phyloP scores from a whole-genome alignment of 2,888 invertebrate genomes.

The Sinohyriopsis cumingii region DNA sequence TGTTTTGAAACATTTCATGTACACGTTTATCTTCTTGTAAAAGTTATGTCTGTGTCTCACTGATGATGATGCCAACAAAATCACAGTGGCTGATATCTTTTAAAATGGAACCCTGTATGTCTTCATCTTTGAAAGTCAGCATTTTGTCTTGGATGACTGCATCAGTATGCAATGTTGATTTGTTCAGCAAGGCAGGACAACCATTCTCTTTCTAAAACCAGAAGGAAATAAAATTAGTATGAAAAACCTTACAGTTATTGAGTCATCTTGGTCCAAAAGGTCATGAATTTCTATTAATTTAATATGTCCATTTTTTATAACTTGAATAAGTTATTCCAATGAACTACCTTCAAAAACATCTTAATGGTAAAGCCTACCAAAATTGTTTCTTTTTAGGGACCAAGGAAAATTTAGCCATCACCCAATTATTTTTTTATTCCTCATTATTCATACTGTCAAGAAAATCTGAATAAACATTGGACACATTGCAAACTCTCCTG shows the following conservation, averaged over 20 bases:
- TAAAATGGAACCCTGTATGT: slow-evolving; percentile 5
- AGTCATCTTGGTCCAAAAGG: too few relatives aligned
- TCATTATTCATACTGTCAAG: too few relatives aligned
- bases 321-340: not conserved
- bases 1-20: slow-evolving; percentile 17
- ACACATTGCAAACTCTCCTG: too few relatives aligned
- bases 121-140: slow-evolving; percentile 13
- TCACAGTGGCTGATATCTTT: slow-evolving; percentile 11
- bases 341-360: too few relatives aligned
- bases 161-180: slow-evolving; percentile 9
- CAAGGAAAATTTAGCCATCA: too few relatives aligned
- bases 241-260: too few relatives aligned
- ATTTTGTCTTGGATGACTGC: slow-evolving; percentile 15
- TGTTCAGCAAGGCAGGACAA: slow-evolving; percentile 14
- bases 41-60: slow-evolving; percentile 13
- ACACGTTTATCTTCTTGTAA: slow-evolving; percentile 8
- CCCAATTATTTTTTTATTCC: too few relatives aligned
- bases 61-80: slow-evolving; percentile 23
- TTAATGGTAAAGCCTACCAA: too few relatives aligned
- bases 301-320: too few relatives aligned
- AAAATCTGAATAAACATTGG: too few relatives aligned
- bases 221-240: not conserved
- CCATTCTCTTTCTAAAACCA: slow-evolving; percentile 12
- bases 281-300: too few relatives aligned
- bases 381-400: too few relatives aligned